Conservation (phyloP, 2,797 vertebrate genomes). For the Chaetophractus vellerosus region DNA sequence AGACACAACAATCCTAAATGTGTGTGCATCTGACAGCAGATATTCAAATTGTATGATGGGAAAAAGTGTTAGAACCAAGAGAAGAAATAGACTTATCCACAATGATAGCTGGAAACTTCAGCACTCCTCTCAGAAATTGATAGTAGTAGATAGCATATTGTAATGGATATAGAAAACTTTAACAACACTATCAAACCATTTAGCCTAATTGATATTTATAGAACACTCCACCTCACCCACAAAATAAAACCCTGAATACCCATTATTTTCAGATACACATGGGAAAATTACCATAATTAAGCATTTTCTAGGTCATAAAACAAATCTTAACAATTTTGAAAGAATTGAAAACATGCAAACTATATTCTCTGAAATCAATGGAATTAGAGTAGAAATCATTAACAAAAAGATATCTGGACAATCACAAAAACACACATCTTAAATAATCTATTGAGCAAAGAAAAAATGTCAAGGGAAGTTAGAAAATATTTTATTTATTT, state of each 20-base stretch:
- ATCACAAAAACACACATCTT: not conserved
- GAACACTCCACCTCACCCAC: not conserved
- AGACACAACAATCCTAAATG: not conserved
- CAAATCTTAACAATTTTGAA: not conserved
- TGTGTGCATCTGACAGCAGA: too few species aligned
- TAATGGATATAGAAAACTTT: not conserved
- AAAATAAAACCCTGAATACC: not conserved
- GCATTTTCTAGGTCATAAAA: not conserved
- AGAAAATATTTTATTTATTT: not conserved
- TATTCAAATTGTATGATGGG: too few species aligned
- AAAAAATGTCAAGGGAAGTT: not conserved
- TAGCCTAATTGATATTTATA: not conserved
- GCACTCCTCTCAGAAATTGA: too few species aligned
- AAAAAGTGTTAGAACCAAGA: not conserved
- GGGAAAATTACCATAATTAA: not conserved
- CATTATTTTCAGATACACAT: not conserved
- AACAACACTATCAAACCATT: too few species aligned
- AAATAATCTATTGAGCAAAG: not conserved
- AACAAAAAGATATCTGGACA: not conserved
- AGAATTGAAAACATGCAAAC: not conserved
- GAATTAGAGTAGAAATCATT: not conserved
- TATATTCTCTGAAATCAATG: not conserved
- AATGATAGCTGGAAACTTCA: not conserved
- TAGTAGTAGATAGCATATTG: not conserved
- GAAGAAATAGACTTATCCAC: too few species aligned